Base-by-base conservation (phyloP, 2,888 invertebrate species). In the Amphipyra tragopoginis region DNA sequence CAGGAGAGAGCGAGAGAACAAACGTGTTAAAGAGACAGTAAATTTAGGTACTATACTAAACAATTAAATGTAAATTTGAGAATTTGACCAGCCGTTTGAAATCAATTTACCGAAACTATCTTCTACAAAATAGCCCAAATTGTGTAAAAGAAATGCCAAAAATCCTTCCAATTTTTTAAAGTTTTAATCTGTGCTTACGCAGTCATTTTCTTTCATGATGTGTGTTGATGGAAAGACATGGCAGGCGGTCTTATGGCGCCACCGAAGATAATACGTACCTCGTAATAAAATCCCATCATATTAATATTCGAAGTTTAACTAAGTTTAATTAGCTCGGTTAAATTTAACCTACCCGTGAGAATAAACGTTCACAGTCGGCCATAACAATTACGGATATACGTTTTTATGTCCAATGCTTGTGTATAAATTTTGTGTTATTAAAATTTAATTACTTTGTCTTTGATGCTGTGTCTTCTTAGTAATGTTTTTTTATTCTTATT, bases 351-450 rank as follows among this genome's bases (percentile, higher is more conserved):
- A 79, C 67, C 72, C 77, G 88, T 85, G 87, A 88, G 90, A 89
- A 89, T 86, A 85, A 76, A 82, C 80, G 69, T 77, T 60, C 44
- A 40, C 11, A 39, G 65, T 60, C 58, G 71, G 76, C 77, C 59
- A 81, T 84, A 87, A 89, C 87, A 89, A 89, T 89, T 84, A 89
- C 81, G 53, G 75, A 83, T 81, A 84, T 75, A 76, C 76, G 64
- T 74, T 77, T 79, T 79, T 68, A 79, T 64, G 52, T 63, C 48
- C 29, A 39, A 68, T 38, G 13, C 21, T 52, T 64, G 54, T 75
- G 48, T 62, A 56, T 66, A 73, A 49, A 63, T 77, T 70, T 70
- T 48, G 49, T 59, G 70, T 48, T 57, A 65, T 65, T 65, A 68
- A 75, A 60, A 33, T 68, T 78, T 78, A 73, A 77, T 73, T 72